These are phyloP conservation scores for Apolygus lucorum DNA, from an alignment of 1,140 invertebrate genomes.

Conservation along the genomic window DNA sequence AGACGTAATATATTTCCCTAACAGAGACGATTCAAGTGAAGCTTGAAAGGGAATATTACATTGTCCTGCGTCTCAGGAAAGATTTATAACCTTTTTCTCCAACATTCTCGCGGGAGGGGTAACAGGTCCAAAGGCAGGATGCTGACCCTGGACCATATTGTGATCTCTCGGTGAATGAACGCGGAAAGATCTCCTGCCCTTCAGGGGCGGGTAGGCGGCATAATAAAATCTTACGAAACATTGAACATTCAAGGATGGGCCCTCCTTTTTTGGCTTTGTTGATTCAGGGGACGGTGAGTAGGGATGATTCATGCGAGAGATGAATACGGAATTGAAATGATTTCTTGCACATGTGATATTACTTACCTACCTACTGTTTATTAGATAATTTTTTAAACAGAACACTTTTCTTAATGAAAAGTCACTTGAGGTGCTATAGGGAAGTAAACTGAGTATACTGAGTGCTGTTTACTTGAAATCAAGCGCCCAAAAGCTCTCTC, in stretches of 20 bases:
- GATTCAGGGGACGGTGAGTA: not conserved
- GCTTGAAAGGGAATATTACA: too few relatives aligned
- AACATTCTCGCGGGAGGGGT: not conserved
- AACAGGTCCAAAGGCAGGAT: not conserved
- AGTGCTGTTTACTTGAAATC: not conserved
- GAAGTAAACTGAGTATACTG: not conserved
- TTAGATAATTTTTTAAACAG: too few relatives aligned
- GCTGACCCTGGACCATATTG: not conserved
- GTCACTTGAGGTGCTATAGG: not conserved
- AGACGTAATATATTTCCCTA: too few relatives aligned
- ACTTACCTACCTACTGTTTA: not conserved
- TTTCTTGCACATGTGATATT: not conserved
- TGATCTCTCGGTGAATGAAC: not conserved
- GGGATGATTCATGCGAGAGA: not conserved
- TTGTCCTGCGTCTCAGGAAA: too few relatives aligned
- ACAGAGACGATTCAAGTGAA: too few relatives aligned
- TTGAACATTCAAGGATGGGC: not conserved
- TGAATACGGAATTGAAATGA: not conserved
- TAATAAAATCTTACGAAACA: not conserved
- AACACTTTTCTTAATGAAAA: too few relatives aligned
- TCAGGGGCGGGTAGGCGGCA: not conserved
- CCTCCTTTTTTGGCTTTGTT: not conserved
- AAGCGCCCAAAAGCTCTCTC: not conserved
- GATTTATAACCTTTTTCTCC: not conserved
- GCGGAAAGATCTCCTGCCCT: not conserved